Percentiles rank a stretch among this genome's conserved stretches.
These are phyloP conservation scores for Rafetus swinhoei DNA, from an alignment of 2,113 vertebrate genomes.

Conservation along the genomic window DNA sequence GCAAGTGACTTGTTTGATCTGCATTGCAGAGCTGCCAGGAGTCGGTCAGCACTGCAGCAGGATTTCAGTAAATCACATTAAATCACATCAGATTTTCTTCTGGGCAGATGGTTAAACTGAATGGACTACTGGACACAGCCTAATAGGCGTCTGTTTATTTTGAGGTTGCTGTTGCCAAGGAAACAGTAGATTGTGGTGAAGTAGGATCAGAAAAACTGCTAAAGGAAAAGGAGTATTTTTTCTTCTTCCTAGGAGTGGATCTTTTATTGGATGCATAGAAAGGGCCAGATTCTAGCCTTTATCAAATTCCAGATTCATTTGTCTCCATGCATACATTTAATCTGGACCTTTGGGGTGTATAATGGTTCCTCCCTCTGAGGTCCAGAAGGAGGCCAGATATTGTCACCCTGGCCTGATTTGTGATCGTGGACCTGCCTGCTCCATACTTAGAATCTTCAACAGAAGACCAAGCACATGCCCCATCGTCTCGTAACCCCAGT, in stretches of 20 bases:
- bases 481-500: background rate
- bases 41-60: background rate
- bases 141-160: slow-evolving; percentile 56
- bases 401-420: background rate
- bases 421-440: background rate
- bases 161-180: slow-evolving; percentile 42
- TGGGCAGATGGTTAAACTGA: slow-evolving; percentile 41
- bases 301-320: accelerated
- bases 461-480: background rate
- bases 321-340: background rate
- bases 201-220: background rate
- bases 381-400: background rate
- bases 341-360: background rate
- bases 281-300: accelerated
- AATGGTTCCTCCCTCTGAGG: background rate
- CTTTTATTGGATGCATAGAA: background rate
- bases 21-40: slow-evolving; percentile 18
- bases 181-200: slow-evolving; percentile 20
- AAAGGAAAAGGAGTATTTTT: background rate
- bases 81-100: slow-evolving; percentile 47
- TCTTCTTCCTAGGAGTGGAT: background rate
- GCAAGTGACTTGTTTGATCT: background rate
- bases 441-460: background rate
- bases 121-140: slow-evolving; percentile 29
- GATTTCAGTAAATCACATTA: slow-evolving; percentile 50